Conservation (phyloP, 2,888 invertebrate genomes). For the Tetramorium bicarinatum region DNA sequence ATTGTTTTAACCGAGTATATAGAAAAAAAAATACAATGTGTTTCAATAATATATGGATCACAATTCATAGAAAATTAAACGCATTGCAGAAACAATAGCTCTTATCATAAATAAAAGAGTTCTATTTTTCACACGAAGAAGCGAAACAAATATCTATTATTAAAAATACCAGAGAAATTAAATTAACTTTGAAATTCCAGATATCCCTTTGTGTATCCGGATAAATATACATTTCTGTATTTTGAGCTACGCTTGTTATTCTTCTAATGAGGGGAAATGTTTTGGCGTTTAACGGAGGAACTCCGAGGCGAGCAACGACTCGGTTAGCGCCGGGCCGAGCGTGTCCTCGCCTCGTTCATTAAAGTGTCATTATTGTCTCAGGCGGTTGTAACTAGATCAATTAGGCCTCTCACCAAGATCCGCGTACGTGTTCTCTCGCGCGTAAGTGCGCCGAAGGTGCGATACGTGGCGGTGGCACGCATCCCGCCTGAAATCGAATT, state of each 20-base stretch:
- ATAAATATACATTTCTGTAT: background rate
- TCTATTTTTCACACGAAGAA: background rate
- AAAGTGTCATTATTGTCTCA: constrained; percentile 71
- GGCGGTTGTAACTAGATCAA: constrained; percentile 78
- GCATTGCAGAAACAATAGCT: background rate
- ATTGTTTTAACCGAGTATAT: background rate
- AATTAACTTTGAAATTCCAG: background rate
- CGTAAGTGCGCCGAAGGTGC: constrained; percentile 19
- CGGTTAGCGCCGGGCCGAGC: constrained; percentile 43
- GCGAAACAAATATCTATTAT: background rate
- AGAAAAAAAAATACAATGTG: background rate
- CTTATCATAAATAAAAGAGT: constrained; percentile 14
- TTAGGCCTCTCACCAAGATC: constrained; percentile 71
- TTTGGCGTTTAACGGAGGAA: constrained; percentile 19
- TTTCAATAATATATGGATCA: background rate
- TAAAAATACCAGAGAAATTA: background rate
- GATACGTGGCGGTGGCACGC: constrained; percentile 49
- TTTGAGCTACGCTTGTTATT: background rate
- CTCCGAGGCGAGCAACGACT: constrained; percentile 33
- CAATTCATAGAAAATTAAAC: background rate
- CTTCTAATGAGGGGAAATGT: background rate
- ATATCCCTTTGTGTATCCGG: background rate
- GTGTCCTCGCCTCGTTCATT: constrained; percentile 61
- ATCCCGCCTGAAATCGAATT: constrained; percentile 63
- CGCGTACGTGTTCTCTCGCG: constrained; percentile 37